Percentiles rank a stretch among this genome's conserved stretches.
Conservation (phyloP, 1,140 invertebrate genomes). For the Batillaria attramentaria region DNA sequence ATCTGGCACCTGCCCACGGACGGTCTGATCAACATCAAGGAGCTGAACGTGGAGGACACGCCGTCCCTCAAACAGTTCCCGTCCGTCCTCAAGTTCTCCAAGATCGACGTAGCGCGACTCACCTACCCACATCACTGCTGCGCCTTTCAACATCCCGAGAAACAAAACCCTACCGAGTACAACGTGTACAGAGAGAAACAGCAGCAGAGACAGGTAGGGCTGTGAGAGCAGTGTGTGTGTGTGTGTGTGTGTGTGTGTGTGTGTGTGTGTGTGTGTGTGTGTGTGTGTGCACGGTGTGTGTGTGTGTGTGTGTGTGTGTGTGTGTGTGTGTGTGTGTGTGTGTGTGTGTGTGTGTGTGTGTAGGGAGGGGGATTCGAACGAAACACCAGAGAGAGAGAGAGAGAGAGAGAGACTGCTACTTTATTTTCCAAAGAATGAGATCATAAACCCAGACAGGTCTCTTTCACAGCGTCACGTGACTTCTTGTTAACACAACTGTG, state of each 20-base stretch:
- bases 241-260: not conserved
- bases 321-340: slow-evolving; percentile 1
- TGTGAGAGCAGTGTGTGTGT: slow-evolving; percentile 7
- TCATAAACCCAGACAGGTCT: too few species aligned
- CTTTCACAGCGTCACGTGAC: too few species aligned
- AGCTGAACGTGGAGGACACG: slow-evolving; percentile 81
- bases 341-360: not conserved
- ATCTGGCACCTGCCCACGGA: slow-evolving; percentile 81
- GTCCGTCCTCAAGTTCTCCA: slow-evolving; percentile 83
- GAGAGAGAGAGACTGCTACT: not conserved
- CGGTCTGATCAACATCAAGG: slow-evolving; percentile 82
- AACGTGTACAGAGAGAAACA: not conserved
- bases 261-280: not conserved
- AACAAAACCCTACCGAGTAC: slow-evolving; percentile 78
- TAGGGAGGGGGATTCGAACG: not conserved
- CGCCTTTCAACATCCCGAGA: slow-evolving; percentile 86
- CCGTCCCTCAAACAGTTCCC: slow-evolving; percentile 84
- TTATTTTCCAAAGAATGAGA: too few species aligned
- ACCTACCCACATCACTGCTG: slow-evolving; percentile 93
- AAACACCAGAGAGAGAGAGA: not conserved
- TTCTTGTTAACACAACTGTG: too few species aligned
- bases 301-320: not conserved
- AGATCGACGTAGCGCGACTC: slow-evolving; percentile 76
- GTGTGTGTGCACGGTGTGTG: not conserved
- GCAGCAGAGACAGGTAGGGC: slow-evolving; percentile 10